phyloP scores from a whole-genome alignment of 2,113 vertebrate genomes.

The Procapra przewalskii region DNA sequence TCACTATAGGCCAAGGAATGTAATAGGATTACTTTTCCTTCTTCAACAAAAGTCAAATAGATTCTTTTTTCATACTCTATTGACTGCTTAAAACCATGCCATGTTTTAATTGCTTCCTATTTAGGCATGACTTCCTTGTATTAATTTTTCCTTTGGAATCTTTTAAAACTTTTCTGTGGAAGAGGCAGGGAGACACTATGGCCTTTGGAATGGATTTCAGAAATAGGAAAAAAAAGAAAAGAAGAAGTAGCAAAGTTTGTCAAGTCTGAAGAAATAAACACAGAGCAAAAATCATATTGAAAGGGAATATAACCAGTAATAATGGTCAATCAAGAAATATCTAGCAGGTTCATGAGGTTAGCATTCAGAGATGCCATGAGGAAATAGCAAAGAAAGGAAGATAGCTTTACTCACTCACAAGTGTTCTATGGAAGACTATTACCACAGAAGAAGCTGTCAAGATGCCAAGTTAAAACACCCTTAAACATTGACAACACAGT shows the following conservation, averaged over 20 bases:
- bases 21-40: background rate
- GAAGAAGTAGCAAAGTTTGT: background rate
- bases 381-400: background rate
- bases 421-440: background rate
- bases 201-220: background rate
- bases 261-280: background rate
- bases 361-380: background rate
- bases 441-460: background rate
- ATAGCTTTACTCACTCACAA: background rate
- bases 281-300: background rate
- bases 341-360: background rate
- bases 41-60: background rate
- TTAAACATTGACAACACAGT: conserved; percentile 21
- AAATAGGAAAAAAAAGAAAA: background rate
- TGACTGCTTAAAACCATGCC: background rate
- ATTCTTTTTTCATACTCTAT: background rate
- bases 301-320: background rate
- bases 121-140: background rate
- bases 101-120: background rate
- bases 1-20: background rate
- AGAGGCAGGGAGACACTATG: background rate
- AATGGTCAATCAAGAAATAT: background rate
- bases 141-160: background rate
- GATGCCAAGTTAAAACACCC: background rate
- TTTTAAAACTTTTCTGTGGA: conserved; percentile 37